Conservation (phyloP, 2,888 invertebrate species). For the Malthinus seriepunctatus region DNA sequence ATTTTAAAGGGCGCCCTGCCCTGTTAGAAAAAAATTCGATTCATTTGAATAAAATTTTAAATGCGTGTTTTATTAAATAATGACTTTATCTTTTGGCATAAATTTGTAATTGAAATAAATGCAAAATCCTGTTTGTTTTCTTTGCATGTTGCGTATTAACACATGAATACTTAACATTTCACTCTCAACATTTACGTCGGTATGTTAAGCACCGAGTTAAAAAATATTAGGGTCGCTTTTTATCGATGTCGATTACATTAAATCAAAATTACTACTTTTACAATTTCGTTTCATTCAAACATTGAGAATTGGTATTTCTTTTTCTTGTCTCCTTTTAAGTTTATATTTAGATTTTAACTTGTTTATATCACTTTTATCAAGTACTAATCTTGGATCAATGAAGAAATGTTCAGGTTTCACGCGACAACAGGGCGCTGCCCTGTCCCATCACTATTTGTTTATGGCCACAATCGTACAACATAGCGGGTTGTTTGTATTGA, state of each 20-base stretch:
- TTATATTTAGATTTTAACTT: background rate
- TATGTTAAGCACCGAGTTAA: background rate
- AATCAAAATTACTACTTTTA: too few relatives aligned
- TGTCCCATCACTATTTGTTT: slow-evolving; percentile 42
- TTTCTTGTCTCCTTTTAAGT: background rate
- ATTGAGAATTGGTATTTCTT: too few relatives aligned
- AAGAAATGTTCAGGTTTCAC: slow-evolving; percentile 45
- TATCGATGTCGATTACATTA: too few relatives aligned
- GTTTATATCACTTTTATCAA: slow-evolving; percentile 1
- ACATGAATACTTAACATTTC: slow-evolving; percentile 2
- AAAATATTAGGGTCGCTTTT: background rate
- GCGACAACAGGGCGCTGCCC: slow-evolving; percentile 48
- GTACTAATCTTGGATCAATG: slow-evolving; percentile 18
- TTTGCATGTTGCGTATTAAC: background rate
- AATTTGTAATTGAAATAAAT: too few relatives aligned
- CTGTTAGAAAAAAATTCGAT: too few relatives aligned
- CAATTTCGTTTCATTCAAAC: too few relatives aligned
- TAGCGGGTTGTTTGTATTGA: slow-evolving; percentile 49
- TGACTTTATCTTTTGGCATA: too few relatives aligned
- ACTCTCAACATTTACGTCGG: background rate
- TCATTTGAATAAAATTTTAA: too few relatives aligned
- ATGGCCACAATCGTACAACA: slow-evolving; percentile 46
- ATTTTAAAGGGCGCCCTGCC: too few relatives aligned
- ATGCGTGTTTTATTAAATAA: too few relatives aligned
- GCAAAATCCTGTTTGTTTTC: background rate